phyloP scores from a whole-genome alignment of 1,140 invertebrate genomes.

The Archivesica marissinica region DNA sequence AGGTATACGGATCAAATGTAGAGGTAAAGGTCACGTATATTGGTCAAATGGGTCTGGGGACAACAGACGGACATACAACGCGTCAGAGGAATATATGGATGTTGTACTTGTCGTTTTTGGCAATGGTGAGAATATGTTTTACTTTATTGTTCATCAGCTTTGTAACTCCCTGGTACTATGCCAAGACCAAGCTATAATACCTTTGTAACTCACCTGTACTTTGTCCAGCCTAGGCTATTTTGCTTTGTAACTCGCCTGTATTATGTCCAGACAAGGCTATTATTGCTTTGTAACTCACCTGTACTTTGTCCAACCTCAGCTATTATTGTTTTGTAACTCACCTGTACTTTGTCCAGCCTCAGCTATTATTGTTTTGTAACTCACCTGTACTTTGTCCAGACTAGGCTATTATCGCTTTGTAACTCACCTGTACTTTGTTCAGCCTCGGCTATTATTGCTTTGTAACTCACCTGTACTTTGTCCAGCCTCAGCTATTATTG shows the following conservation, averaged over 20 bases:
- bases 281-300: neutral
- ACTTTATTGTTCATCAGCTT: too few relatives aligned
- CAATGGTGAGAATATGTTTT: constrained; percentile 13
- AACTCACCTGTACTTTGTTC: too few relatives aligned
- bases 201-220: neutral
- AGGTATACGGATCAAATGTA: constrained; percentile 20
- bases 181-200: neutral
- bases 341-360: too few relatives aligned
- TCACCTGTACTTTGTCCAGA: too few relatives aligned
- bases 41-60: constrained; percentile 20
- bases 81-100: constrained; percentile 13
- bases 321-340: too few relatives aligned
- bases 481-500: too few relatives aligned
- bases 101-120: constrained; percentile 3
- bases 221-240: neutral
- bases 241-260: neutral
- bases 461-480: too few relatives aligned
- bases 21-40: constrained; percentile 28
- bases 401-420: too few relatives aligned
- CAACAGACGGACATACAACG: constrained; percentile 30
- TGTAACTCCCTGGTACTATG: too few relatives aligned
- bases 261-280: neutral
- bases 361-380: too few relatives aligned
- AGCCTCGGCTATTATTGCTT: too few relatives aligned
- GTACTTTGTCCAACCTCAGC: neutral